Evolutionary conservation across 2,888 invertebrate genomes (phyloP), one percentile per base, ranked within the genome.

Genomic region (Hofmannophila pseudospretella): DNA sequence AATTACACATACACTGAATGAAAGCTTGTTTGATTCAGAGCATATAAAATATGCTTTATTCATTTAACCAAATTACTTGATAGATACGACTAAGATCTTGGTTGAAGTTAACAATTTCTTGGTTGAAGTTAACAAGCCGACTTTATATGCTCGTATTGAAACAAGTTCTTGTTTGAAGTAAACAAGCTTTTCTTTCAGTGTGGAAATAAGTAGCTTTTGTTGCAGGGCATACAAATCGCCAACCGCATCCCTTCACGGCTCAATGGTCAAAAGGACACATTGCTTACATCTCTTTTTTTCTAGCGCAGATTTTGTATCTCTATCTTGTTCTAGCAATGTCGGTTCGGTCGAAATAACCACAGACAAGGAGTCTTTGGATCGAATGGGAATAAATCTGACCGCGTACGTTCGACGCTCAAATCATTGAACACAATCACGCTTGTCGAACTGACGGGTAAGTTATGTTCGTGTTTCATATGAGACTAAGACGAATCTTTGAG

Each of bases 321-420:
- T 49, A 54, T 53, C 52, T 53, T 57, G 47, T 55, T 54, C 23
- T 5, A 16, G 38, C 41, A 40, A 51, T 47, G 55, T 60, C 58
- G 57, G 63, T 69, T 64, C 61, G 48, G 58, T 50, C 46, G 49
- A 51, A 61, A 52, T 55, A 57, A 67, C 67, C 67, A 47, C 67
- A 65, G 44, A 54, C 57, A 57, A 16, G 47, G 55, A 49, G 47
- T 48, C 41, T 44, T 45, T 46, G 41, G 56, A 51, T 58, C 52
- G 61, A 45, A 50, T 54, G 52, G 50, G 52, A 51, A 66, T 59
- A 64, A 66, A 67, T 67, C 63, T 51, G 43, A 51, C 61, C 54
- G 49, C 53, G 47, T 36, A 39, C 40, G 16, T 5, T 16, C 16
- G 16, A 16, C 16, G 35, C 50, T 45, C 42, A 42, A 58, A 49